These are phyloP conservation scores for Drosophila ercepeae DNA, from an alignment of 1,140 invertebrate genomes.

Conservation along the genomic window DNA sequence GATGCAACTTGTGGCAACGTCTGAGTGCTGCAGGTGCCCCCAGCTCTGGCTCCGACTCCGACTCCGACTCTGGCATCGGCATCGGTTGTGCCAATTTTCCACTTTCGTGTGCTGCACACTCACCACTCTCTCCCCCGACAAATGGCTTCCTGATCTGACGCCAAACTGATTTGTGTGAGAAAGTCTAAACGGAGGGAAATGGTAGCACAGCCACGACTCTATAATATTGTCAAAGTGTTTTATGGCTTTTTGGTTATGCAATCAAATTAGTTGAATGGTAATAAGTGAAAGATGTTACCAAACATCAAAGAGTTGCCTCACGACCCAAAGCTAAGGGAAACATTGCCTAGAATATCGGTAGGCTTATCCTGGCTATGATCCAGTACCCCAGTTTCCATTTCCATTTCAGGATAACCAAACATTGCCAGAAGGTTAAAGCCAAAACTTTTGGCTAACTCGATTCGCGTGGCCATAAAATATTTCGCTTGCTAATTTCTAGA, in stretches of 20 bases:
- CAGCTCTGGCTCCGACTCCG: neutral
- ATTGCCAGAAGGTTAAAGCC: conserved; percentile 23
- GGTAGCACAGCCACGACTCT: conserved; percentile 46
- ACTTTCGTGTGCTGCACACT: conserved; percentile 53
- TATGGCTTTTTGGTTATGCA: conserved; percentile 69
- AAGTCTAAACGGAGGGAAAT: conserved; percentile 52
- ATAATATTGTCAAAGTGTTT: conserved; percentile 78
- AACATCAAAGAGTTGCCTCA: conserved; percentile 26
- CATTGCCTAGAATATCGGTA: neutral
- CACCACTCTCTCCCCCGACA: conserved; percentile 43
- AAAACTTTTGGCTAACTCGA: conserved; percentile 12
- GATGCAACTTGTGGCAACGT: conserved; percentile 44
- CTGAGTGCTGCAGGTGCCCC: conserved; percentile 40
- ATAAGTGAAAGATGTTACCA: conserved; percentile 46
- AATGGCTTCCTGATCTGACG: conserved; percentile 73
- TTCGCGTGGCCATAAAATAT: conserved; percentile 57
- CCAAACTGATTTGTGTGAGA: conserved; percentile 73
- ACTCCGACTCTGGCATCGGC: neutral
- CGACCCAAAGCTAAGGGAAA: neutral
- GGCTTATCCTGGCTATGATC: neutral
- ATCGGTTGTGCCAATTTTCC: conserved; percentile 68
- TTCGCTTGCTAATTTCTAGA: conserved; percentile 60
- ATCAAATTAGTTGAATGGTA: conserved; percentile 54
- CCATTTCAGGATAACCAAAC: neutral
- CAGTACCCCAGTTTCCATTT: neutral